Evolutionary conservation across 2,888 invertebrate species (phyloP), one percentile per base, ranked within the genome.

Genomic region (Choreutis nemorana): DNA sequence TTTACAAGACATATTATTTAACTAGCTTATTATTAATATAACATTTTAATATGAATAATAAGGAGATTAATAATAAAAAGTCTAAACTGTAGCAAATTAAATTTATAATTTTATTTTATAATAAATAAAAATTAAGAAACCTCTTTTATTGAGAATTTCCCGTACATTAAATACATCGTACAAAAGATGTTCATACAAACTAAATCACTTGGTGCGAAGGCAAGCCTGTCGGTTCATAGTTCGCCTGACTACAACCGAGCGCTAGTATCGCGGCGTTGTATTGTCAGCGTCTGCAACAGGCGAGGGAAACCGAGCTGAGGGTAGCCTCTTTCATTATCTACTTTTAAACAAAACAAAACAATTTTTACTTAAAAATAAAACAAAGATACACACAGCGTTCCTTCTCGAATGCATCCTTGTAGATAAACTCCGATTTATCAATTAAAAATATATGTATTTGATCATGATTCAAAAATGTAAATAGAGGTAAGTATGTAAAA

Each of bases 181-280:
- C 77, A 78, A 77, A 77, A 77, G 77, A 77, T 75, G 75, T 71
- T 63, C 61, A 68, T 77, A 77, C 67, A 67, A 77, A 78, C 77
- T 77, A 77, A 79, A 77, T 78, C 78, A 79, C 79, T 78, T 78
- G 75, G 77, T 78, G 79, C 77, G 71, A 77, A 73, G 78, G 78
- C 77, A 77, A 78, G 77, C 73, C 75, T 68, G 66, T 65, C 68
- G 72, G 67, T 68, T 55, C 46, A 57, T 54, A 59, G 58, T 53
- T 48, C 45, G 55, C 50, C 50, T 53, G 50, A 18, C 4, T 8
- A 8, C 18, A 18, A 18, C 18, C 18, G 18, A 18, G 26, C 26
- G 4, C 23, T 23, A n/a, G n/a, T n/a, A n/a, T n/a, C n/a, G 10
- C 4, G 51, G 55, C 54, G 57, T 55, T 53, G 46, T 52, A 54